Evolutionary conservation across 2,113 vertebrate species (phyloP), one percentile per base, ranked within the genome.

Genomic region (Alouatta palliata): DNA sequence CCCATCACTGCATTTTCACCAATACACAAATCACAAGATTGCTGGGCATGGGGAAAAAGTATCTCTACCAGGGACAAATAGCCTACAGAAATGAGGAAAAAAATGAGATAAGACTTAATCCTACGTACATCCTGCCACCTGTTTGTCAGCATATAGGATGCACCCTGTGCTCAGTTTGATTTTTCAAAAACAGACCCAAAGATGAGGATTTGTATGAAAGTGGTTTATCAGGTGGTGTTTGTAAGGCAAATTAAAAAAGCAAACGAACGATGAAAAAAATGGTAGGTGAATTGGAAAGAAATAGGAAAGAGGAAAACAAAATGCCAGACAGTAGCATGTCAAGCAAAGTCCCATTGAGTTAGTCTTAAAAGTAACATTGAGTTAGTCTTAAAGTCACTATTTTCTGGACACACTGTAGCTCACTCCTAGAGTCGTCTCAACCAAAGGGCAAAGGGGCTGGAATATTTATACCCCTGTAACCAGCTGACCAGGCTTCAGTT

Each of bases 1-100:
- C 64, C 58, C 77, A 14, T 83, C 73, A 25, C 13, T 82, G 35
- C 68, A 77, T 68, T 87, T 93, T 87, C 61, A 70, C 25, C 47
- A 90, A 77, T 71, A 79, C 71, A 77, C 93, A 91, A 73, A 70
- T 70, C 70, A 87, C 19, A 40, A 79, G 49, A 71, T 87, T 95
- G 91, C 20, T 95, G n/a, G 77, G 49, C 61, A 83, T 61, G 58
- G 25, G 43, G 17, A 0, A 43, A 70, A 85, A 68, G 82, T n/a
- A 71, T 45, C n/a, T 77, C 30, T 88, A 95, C 13, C 87, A 6
- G 6, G 58, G 61, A 91, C 40, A 95, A 83, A 83, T 45, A 83
- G 71, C 61, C 58, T 87, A 79, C 58, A 87, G 25, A 87, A 64
- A 83, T 83, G n/a, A 86, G 66, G 37, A 94, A 70, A 79, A 43